A percentile compares a stretch with the other conserved stretches of the same genome.
Conservation (phyloP, 2,888 invertebrate species). For the Tetranychus truncatus region DNA sequence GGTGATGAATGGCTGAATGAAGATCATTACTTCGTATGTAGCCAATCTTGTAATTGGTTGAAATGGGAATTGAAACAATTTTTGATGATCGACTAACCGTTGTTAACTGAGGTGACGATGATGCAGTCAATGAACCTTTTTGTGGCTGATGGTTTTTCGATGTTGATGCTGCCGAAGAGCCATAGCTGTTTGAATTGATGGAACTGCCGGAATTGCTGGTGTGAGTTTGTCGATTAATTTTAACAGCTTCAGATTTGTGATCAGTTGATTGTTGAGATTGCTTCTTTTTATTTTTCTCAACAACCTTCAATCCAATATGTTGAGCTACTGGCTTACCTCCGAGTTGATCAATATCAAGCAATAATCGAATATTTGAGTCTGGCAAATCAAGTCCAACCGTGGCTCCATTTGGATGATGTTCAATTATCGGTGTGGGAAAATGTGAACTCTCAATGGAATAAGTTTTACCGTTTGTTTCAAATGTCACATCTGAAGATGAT, state of each 20-base stretch:
- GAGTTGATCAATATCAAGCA: slow-evolving; percentile 21
- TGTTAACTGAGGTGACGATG: not conserved
- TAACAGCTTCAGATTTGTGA: not conserved
- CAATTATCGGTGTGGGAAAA: slow-evolving; percentile 20
- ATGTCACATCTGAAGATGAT: not conserved
- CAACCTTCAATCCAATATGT: slow-evolving; percentile 21
- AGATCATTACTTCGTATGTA: slow-evolving; percentile 11
- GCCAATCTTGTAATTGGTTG: slow-evolving; percentile 13
- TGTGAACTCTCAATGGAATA: not conserved
- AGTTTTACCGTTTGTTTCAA: not conserved
- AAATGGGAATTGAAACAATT: not conserved
- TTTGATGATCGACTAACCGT: not conserved
- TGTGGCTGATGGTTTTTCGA: not conserved
- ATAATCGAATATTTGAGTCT: slow-evolving; percentile 19
- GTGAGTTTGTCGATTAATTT: not conserved
- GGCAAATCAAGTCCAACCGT: slow-evolving; percentile 22
- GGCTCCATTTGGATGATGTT: slow-evolving; percentile 21
- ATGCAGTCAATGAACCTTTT: not conserved
- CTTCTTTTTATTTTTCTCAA: slow-evolving; percentile 5
- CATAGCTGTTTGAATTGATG: not conserved
- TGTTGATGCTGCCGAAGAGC: not conserved
- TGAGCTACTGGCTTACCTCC: slow-evolving; percentile 20
- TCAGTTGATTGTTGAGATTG: not conserved
- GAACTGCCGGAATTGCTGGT: no score
- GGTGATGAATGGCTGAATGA: slow-evolving; percentile 8